These are phyloP conservation scores for Periparus ater DNA, from an alignment of 2,797 vertebrate species.

Conservation along the genomic window DNA sequence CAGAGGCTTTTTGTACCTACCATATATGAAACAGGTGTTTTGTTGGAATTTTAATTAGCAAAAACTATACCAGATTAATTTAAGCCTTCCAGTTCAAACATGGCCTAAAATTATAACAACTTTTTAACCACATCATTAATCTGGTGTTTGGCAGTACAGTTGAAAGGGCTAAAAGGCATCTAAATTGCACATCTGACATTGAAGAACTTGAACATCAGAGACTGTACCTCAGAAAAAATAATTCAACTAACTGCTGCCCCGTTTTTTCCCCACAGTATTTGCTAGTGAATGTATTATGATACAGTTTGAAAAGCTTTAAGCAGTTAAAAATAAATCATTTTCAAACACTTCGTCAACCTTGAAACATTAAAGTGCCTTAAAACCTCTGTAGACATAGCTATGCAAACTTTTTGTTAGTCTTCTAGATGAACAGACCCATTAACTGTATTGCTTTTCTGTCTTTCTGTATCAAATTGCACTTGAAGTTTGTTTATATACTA, in stretches of 20 bases:
- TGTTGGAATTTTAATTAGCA: slow-evolving; percentile 11
- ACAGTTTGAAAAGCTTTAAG: slow-evolving; percentile 77
- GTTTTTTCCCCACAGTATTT: slow-evolving; percentile 59
- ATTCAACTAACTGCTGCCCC: slow-evolving; percentile 60
- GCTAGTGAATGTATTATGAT: slow-evolving; percentile 70
- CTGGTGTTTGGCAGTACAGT: background rate
- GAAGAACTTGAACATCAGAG: slow-evolving; percentile 62
- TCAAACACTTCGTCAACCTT: slow-evolving; percentile 74
- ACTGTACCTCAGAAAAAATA: slow-evolving; percentile 37
- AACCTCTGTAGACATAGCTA: slow-evolving; percentile 95
- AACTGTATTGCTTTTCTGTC: slow-evolving; percentile 74
- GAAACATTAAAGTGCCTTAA: slow-evolving; percentile 95
- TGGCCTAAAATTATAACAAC: background rate
- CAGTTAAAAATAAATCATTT: slow-evolving; percentile 74
- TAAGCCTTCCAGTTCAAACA: slow-evolving; percentile 23
- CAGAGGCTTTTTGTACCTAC: slow-evolving; percentile 46
- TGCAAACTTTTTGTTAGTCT: slow-evolving; percentile 93
- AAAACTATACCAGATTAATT: background rate
- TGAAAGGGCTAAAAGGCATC: slow-evolving; percentile 65
- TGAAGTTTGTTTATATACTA: slow-evolving; percentile 68
- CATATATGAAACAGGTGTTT: background rate
- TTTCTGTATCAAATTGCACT: slow-evolving; percentile 75
- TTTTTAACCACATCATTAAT: background rate
- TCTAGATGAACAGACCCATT: slow-evolving; percentile 78
- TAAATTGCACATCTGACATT: slow-evolving; percentile 48